phyloP scores from a whole-genome alignment of 2,113 vertebrate genomes.

The Pseudonaja textilis region DNA sequence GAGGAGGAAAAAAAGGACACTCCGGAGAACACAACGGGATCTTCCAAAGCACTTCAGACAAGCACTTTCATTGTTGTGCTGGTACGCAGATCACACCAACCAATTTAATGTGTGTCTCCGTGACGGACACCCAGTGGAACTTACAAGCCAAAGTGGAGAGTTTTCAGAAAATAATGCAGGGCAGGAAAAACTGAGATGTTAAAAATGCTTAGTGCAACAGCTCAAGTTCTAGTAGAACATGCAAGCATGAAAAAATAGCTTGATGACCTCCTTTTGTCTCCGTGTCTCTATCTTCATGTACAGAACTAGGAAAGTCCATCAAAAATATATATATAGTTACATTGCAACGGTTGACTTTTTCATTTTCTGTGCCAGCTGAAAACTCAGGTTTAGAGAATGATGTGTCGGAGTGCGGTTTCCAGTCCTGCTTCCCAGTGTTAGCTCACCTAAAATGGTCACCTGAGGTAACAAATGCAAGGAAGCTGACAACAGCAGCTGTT shows the following conservation, averaged over 20 bases:
- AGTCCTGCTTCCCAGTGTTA: neutral
- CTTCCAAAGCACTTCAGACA: constrained; percentile 58
- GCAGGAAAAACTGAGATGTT: constrained; percentile 53
- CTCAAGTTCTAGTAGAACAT: constrained; percentile 51
- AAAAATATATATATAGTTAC: constrained; percentile 23
- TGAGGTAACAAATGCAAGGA: neutral
- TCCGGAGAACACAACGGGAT: constrained; percentile 31
- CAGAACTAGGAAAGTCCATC: constrained; percentile 35
- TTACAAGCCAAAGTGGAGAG: constrained; percentile 45
- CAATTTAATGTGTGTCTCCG: constrained; percentile 64
- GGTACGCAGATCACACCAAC: constrained; percentile 63
- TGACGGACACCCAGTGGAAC: constrained; percentile 57
- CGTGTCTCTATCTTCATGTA: constrained; percentile 31
- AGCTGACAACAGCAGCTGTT: neutral
- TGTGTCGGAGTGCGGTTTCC: constrained; percentile 8
- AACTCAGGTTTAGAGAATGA: neutral
- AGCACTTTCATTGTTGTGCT: constrained; percentile 57
- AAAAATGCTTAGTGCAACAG: constrained; percentile 38
- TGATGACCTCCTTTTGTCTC: constrained; percentile 32
- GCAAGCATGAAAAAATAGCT: constrained; percentile 7
- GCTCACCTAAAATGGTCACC: neutral
- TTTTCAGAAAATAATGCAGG: constrained; percentile 65
- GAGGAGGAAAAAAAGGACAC: constrained; percentile 32
- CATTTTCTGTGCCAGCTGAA: neutral
- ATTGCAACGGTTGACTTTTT: constrained; percentile 35